These are phyloP conservation scores for Hydrotaea cyrtoneurina DNA, from an alignment of 2,888 invertebrate genomes.

Conservation along the genomic window DNA sequence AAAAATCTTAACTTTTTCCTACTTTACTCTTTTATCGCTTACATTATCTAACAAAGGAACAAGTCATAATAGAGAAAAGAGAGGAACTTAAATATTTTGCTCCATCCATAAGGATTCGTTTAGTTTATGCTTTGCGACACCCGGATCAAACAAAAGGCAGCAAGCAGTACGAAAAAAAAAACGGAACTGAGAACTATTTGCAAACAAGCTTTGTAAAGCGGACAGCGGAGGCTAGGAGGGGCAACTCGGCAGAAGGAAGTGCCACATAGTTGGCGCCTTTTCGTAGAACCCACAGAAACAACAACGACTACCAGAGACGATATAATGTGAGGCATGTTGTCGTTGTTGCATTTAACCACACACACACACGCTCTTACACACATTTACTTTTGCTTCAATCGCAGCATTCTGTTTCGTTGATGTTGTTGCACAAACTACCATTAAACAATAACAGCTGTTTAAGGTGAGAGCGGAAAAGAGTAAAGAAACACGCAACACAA, in stretches of 20 bases:
- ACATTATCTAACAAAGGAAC: constrained; percentile 18
- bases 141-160: constrained; percentile 18
- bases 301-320: neutral
- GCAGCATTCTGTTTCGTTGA: constrained; percentile 40
- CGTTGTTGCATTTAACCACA: constrained; percentile 48
- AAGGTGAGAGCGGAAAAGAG: constrained; percentile 34
- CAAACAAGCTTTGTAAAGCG: constrained; percentile 42
- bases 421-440: constrained; percentile 32
- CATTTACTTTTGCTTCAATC: constrained; percentile 37
- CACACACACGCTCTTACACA: neutral
- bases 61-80: constrained; percentile 2
- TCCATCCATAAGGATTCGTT: constrained; percentile 27
- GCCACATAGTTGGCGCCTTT: constrained; percentile 31
- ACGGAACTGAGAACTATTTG: constrained; percentile 52
- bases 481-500: neutral
- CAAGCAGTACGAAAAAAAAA: neutral
- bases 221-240: no score
- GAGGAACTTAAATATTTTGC: constrained; percentile 25
- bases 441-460: constrained; percentile 54
- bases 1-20: constrained; percentile 17
- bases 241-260: constrained; percentile 15
- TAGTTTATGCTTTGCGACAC: constrained; percentile 15
- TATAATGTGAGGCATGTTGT: constrained; percentile 3
- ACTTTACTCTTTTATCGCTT: constrained; percentile 24
- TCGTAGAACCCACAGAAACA: neutral